phyloP scores from a whole-genome alignment of 2,888 invertebrate genomes.

The Drosophila yooni region DNA sequence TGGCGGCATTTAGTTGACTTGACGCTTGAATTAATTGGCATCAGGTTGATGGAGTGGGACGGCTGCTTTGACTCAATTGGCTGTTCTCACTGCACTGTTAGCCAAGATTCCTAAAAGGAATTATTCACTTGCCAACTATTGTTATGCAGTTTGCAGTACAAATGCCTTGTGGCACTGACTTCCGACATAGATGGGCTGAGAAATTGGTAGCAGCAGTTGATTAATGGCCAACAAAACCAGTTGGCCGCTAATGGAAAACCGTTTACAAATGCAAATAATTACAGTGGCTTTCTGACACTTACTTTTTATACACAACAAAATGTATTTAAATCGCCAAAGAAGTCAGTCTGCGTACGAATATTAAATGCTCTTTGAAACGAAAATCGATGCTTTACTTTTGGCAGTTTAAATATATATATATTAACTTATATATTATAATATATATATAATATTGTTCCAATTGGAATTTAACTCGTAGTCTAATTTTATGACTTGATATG shows the following conservation, averaged over 20 bases:
- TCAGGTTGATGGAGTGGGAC: slow-evolving; percentile 3
- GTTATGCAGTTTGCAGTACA: slow-evolving; percentile 8
- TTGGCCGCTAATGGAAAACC: not conserved
- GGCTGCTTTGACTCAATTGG: not conserved
- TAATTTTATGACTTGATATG: not conserved
- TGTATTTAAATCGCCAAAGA: not conserved
- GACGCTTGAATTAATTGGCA: slow-evolving; percentile 68
- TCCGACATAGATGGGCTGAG: not conserved
- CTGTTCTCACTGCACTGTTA: slow-evolving; percentile 7
- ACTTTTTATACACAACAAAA: not conserved
- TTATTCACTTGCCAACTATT: slow-evolving; percentile 5
- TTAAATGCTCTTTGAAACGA: not conserved
- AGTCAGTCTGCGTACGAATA: not conserved
- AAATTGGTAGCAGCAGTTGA: slow-evolving; percentile 1
- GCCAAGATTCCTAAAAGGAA: slow-evolving; percentile 12
- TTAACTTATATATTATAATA: too few species aligned
- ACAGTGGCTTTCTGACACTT: not conserved
- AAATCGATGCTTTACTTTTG: not conserved
- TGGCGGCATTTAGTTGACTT: slow-evolving; percentile 64
- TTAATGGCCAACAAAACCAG: not conserved
- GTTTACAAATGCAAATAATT: not conserved
- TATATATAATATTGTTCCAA: not conserved
- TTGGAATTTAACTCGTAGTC: not conserved
- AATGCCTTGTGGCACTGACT: slow-evolving; percentile 5
- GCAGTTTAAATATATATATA: not conserved